A percentile compares a stretch with the other conserved stretches of the same genome.
These are phyloP conservation scores for Galagoides demidoff DNA, from an alignment of 2,797 vertebrate species.

Conservation along the genomic window DNA sequence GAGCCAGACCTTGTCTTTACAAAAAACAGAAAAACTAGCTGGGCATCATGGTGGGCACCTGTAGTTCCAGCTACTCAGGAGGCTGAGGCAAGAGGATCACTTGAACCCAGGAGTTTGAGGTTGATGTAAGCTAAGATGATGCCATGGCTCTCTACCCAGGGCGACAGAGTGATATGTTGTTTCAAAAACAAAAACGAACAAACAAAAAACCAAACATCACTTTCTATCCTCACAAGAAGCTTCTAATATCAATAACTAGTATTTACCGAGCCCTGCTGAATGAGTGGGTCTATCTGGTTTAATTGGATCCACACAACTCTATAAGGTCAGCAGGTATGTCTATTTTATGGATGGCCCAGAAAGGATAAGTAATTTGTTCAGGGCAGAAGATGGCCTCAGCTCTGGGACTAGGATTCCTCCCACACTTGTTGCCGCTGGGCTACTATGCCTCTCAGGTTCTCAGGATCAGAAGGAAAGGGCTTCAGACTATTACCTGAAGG, in stretches of 20 bases:
- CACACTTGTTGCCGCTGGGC: neutral
- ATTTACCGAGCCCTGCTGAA: slow-evolving; percentile 75
- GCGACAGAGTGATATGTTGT: too few species aligned
- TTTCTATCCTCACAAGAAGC: slow-evolving; percentile 56
- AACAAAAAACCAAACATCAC: neutral
- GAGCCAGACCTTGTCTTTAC: too few species aligned
- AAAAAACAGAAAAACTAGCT: too few species aligned
- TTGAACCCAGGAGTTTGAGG: too few species aligned
- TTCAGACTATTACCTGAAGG: neutral
- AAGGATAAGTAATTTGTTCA: slow-evolving; percentile 43
- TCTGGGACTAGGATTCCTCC: slow-evolving; percentile 36
- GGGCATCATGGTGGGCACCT: too few species aligned
- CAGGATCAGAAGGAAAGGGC: neutral
- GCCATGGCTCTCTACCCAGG: too few species aligned
- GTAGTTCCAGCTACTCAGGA: too few species aligned
- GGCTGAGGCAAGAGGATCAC: too few species aligned
- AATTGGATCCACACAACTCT: slow-evolving; percentile 60
- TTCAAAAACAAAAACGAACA: too few species aligned
- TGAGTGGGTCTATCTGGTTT: slow-evolving; percentile 76
- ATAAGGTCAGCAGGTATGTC: slow-evolving; percentile 47
- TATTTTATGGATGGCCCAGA: slow-evolving; percentile 62
- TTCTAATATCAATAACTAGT: slow-evolving; percentile 70
- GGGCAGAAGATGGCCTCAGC: neutral
- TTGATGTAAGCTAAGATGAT: too few species aligned
- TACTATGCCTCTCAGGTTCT: neutral